Evolutionary conservation across 2,888 invertebrate genomes (phyloP).

Genomic region (Lutraria lutraria): DNA sequence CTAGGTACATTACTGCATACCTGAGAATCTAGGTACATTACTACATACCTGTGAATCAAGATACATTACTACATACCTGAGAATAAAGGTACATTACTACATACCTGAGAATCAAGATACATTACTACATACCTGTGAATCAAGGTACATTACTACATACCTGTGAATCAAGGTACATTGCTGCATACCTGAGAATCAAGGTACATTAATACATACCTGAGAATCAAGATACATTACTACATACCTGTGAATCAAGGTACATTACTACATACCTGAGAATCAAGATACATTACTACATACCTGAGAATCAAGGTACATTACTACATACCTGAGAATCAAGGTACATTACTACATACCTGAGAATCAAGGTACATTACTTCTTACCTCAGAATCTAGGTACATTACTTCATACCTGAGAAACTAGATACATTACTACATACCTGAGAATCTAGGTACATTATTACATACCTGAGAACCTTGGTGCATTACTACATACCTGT

Average conservation of each 20-base stretch:
- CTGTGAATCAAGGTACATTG: constrained; percentile 93
- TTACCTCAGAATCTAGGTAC: constrained; percentile 94
- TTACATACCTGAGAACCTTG: constrained; percentile 91
- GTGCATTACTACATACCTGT: constrained; percentile 90
- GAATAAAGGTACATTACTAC: no score
- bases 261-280: constrained; percentile 90
- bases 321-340: constrained; percentile 92
- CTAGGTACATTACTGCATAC: constrained; percentile 91
- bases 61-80: constrained; percentile 90
- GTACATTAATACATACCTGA: constrained; percentile 92
- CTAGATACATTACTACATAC: constrained; percentile 88
- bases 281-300: constrained; percentile 89
- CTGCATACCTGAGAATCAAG: constrained; percentile 92
- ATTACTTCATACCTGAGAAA: constrained; percentile 91
- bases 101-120: constrained; percentile 93
- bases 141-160: constrained; percentile 91
- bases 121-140: constrained; percentile 90
- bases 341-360: constrained; percentile 92
- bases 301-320: constrained; percentile 94
- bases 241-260: constrained; percentile 94
- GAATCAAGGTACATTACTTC: constrained; percentile 91
- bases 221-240: constrained; percentile 89
- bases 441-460: constrained; percentile 94
- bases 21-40: constrained; percentile 94
- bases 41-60: constrained; percentile 91